Evolutionary conservation across 1,140 invertebrate genomes (phyloP).

Genomic region (Hesperophylax magnus): DNA sequence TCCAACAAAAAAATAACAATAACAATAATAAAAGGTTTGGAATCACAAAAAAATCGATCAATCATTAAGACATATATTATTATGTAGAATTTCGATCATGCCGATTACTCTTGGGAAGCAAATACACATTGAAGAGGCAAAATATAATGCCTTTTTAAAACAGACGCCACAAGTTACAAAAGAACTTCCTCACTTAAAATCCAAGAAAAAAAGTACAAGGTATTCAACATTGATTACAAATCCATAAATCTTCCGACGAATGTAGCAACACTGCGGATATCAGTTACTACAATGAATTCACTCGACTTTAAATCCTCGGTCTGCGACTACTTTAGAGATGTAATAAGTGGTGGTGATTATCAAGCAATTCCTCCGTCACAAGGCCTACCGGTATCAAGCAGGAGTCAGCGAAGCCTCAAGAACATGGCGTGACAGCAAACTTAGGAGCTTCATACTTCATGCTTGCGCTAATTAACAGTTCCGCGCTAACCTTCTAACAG

Average conservation of each 20-base stretch:
- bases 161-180: too few relatives aligned
- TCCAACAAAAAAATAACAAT: too few relatives aligned
- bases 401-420: background rate
- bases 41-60: too few relatives aligned
- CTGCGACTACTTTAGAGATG: background rate
- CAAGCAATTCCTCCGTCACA: background rate
- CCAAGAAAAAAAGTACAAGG: background rate
- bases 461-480: constrained; percentile 11
- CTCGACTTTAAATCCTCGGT: background rate
- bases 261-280: constrained; percentile 17
- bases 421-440: constrained; percentile 3
- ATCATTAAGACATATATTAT: too few relatives aligned
- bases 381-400: constrained; percentile 15
- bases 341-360: constrained; percentile 5
- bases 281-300: background rate
- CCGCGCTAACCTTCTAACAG: background rate
- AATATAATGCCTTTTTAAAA: too few relatives aligned
- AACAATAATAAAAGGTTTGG: too few relatives aligned
- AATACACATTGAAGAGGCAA: too few relatives aligned
- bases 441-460: background rate
- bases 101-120: too few relatives aligned
- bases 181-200: too few relatives aligned
- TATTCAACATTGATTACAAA: constrained; percentile 1
- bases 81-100: too few relatives aligned
- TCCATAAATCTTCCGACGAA: background rate